phyloP scores from a whole-genome alignment of 2,888 invertebrate species.

The Coleophora deauratella region DNA sequence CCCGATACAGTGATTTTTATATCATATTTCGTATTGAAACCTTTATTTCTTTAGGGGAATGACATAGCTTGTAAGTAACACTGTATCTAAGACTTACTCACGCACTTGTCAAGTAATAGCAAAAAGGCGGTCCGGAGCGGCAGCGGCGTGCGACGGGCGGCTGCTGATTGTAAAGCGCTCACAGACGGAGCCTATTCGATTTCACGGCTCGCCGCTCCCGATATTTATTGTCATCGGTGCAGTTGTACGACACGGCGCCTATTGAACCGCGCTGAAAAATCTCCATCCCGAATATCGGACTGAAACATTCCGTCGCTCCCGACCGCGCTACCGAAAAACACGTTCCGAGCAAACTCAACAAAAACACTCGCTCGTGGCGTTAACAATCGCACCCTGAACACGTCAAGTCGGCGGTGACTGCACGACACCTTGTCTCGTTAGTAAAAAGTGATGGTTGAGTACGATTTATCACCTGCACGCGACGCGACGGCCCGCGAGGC shows the following conservation, averaged over 20 bases:
- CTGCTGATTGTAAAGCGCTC: constrained; percentile 73
- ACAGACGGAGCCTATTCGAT: constrained; percentile 74
- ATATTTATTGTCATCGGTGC: constrained; percentile 74
- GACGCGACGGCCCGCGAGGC: constrained; percentile 29
- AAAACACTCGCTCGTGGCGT: constrained; percentile 26
- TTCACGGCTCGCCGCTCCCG: constrained; percentile 71
- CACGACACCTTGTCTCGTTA: constrained; percentile 70
- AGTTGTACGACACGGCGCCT: constrained; percentile 68
- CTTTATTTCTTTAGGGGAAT: no score
- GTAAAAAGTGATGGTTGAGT: constrained; percentile 59
- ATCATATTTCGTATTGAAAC: no score
- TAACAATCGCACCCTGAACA: constrained; percentile 57
- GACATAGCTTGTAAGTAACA: no score
- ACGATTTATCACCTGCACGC: constrained; percentile 66
- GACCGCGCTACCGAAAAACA: constrained; percentile 38
- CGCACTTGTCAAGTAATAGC: no score
- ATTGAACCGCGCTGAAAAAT: constrained; percentile 70
- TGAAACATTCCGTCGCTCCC: constrained; percentile 55
- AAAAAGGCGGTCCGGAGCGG: neutral
- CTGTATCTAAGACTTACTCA: no score
- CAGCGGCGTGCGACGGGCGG: constrained; percentile 54
- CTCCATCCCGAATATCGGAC: constrained; percentile 62
- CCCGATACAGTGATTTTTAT: no score
- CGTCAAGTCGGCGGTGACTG: constrained; percentile 25
- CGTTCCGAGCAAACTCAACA: constrained; percentile 27